phyloP scores from a whole-genome alignment of 1,140 invertebrate species.

The Rhyacophila brunnea region DNA sequence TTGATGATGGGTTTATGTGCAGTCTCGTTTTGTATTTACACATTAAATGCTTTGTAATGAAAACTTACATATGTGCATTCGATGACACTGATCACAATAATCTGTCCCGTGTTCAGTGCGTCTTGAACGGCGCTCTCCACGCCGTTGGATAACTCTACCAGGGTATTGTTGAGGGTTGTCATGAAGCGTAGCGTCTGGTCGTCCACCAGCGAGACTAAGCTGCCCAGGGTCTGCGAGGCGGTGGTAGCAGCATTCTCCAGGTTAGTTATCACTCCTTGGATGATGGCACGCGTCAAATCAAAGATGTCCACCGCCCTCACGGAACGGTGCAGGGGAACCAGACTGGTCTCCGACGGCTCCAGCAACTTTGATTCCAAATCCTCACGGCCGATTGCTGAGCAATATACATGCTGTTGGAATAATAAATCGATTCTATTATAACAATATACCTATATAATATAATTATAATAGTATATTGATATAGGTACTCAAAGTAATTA shows the following conservation, averaged over 20 bases:
- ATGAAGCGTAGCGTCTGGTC: slow-evolving; percentile 35
- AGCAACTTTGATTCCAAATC: too few species aligned
- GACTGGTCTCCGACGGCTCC: not conserved
- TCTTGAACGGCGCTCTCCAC: slow-evolving; percentile 36
- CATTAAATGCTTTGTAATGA: too few species aligned
- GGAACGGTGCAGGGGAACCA: not conserved
- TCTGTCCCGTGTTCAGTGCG: slow-evolving; percentile 35
- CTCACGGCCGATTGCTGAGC: too few species aligned
- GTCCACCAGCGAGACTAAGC: slow-evolving; percentile 37
- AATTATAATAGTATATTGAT: too few species aligned
- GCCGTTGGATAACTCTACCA: slow-evolving; percentile 36
- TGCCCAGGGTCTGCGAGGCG: slow-evolving; percentile 34
- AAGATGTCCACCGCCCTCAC: not conserved
- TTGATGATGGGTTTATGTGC: too few species aligned
- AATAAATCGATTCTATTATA: too few species aligned
- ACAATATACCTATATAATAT: too few species aligned
- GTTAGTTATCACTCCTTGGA: slow-evolving; percentile 39
- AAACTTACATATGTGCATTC: slow-evolving; percentile 43
- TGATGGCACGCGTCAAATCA: slow-evolving; percentile 34
- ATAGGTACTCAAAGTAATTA: too few species aligned
- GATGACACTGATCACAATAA: slow-evolving; percentile 34
- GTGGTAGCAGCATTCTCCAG: slow-evolving; percentile 37
- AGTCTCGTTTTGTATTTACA: too few species aligned
- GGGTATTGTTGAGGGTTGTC: slow-evolving; percentile 35
- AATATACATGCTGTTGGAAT: too few species aligned